phyloP scores from a whole-genome alignment of 2,113 vertebrate species.

The Erythrolamprus reginae region DNA sequence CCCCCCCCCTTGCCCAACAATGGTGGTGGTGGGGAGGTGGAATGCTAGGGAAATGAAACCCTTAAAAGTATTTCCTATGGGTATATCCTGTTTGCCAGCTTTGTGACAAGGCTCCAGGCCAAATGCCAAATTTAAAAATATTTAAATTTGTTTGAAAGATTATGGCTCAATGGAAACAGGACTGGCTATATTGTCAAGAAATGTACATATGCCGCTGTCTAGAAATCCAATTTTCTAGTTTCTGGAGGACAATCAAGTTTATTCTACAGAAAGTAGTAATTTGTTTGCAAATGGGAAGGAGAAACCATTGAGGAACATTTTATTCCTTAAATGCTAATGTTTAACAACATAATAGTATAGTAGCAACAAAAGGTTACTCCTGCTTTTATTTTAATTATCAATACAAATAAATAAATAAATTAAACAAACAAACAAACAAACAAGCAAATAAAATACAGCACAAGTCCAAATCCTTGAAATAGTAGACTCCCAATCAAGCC shows the following conservation, averaged over 20 bases:
- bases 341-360: slow-evolving; percentile 26
- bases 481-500: accelerated
- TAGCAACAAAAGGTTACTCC: slow-evolving; percentile 7
- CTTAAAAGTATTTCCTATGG: slow-evolving; percentile 53
- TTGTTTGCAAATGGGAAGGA: not conserved
- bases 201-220: not conserved
- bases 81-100: slow-evolving; percentile 63
- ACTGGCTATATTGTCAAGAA: slow-evolving; percentile 6
- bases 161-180: slow-evolving; percentile 38
- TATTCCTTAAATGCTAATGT: slow-evolving; percentile 23
- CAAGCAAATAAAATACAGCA: too few species aligned
- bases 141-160: slow-evolving; percentile 36
- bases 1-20: not conserved
- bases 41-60: slow-evolving; percentile 51
- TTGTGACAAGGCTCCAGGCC: slow-evolving; percentile 36
- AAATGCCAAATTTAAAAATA: slow-evolving; percentile 30
- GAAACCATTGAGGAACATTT: slow-evolving; percentile 18
- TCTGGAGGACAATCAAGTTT: not conserved
- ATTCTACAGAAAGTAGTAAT: slow-evolving; percentile 1
- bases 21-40: slow-evolving; percentile 6
- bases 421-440: too few species aligned
- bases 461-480: not conserved
- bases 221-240: accelerated
- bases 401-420: too few species aligned
- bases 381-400: too few species aligned